Percentiles rank a stretch among this genome's conserved stretches.
These are phyloP conservation scores for Musca vetustissima DNA, from an alignment of 1,140 invertebrate genomes.

Conservation along the genomic window DNA sequence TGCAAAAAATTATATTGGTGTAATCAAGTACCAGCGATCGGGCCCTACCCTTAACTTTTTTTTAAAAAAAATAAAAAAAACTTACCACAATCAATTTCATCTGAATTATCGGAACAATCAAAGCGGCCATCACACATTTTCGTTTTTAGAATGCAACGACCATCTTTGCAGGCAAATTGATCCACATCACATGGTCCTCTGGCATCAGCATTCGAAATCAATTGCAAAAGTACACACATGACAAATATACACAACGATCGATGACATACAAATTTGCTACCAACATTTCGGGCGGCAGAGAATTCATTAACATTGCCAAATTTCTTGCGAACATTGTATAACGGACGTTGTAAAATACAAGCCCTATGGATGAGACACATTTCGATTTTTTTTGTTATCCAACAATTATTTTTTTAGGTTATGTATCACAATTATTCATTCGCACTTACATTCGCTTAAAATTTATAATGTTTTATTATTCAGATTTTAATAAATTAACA, in stretches of 20 bases:
- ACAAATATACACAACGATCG: not conserved
- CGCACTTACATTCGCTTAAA: not conserved
- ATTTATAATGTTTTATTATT: not conserved
- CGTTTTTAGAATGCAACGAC: constrained; percentile 62
- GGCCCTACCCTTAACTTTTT: not conserved
- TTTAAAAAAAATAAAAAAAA: no score
- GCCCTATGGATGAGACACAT: constrained; percentile 5
- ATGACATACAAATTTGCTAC: not conserved
- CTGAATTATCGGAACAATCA: constrained; percentile 68
- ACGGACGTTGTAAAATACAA: constrained; percentile 16
- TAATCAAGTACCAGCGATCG: no score
- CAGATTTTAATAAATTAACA: not conserved
- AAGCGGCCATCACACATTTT: constrained; percentile 67
- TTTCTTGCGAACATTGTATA: constrained; percentile 28
- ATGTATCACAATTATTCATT: not conserved
- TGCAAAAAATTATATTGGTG: no score
- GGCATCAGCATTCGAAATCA: not conserved
- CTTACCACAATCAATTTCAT: constrained; percentile 68
- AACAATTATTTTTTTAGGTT: not conserved
- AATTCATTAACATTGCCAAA: not conserved
- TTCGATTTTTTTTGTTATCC: not conserved
- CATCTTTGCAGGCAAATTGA: constrained; percentile 60
- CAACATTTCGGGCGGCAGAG: not conserved
- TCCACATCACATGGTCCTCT: constrained; percentile 38
- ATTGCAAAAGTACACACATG: not conserved